Conservation (phyloP, 2,888 invertebrate species). For the Drosophila borborema region DNA sequence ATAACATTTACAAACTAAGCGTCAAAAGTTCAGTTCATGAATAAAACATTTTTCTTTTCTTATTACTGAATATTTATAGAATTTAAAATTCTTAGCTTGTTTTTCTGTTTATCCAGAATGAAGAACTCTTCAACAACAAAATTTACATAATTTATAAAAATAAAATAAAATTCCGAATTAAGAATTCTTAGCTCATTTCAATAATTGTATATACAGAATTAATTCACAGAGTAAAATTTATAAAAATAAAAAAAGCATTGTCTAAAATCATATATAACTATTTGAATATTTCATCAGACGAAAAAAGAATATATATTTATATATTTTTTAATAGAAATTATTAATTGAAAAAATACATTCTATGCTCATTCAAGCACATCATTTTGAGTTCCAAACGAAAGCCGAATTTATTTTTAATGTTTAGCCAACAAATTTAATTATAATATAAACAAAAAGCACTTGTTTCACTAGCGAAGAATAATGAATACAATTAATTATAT, state of each 20-base stretch:
- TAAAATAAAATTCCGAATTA: neutral
- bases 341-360: neutral
- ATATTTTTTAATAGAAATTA: neutral
- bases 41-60: neutral
- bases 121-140: no score
- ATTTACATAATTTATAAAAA: no score
- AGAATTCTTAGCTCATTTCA: neutral
- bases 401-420: neutral
- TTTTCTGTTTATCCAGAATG: neutral
- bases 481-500: neutral
- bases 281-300: no score
- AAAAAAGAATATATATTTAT: neutral
- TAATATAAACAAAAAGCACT: neutral
- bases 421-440: neutral
- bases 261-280: no score
- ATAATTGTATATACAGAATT: no score
- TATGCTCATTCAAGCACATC: neutral
- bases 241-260: no score
- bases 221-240: no score
- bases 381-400: neutral
- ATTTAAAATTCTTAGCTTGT: neutral
- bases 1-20: neutral
- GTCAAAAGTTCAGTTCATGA: neutral
- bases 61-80: neutral
- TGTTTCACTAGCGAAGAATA: neutral